Evolutionary conservation across 2,888 invertebrate species (phyloP).

Genomic region (Hirudinaria manillensis): DNA sequence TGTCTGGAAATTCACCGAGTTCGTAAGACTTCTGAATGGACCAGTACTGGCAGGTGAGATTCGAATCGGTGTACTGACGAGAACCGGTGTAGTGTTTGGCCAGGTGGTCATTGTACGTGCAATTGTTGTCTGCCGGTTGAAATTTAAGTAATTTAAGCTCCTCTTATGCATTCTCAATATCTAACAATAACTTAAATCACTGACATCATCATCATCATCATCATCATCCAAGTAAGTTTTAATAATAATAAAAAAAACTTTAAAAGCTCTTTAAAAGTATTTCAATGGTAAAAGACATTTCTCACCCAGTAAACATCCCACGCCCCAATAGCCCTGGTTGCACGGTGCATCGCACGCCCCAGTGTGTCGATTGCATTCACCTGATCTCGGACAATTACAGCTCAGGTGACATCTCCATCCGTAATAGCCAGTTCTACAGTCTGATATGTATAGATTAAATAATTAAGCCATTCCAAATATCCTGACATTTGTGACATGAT

Average conservation of each 20-base stretch:
- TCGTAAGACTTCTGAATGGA: slow-evolving; percentile 36
- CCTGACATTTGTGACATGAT: no score
- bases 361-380: slow-evolving; percentile 35
- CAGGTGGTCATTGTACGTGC: slow-evolving; percentile 38
- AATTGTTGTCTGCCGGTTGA: slow-evolving; percentile 34
- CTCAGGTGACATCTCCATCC: slow-evolving; percentile 40
- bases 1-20: slow-evolving; percentile 35
- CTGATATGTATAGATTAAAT: slow-evolving; percentile 31
- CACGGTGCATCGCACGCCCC: slow-evolving; percentile 37
- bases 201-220: no score
- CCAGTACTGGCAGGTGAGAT: slow-evolving; percentile 36
- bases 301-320: slow-evolving; percentile 39
- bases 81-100: slow-evolving; percentile 35
- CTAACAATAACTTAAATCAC: no score
- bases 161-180: no score
- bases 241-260: neutral
- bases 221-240: no score
- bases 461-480: neutral
- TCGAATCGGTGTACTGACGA: slow-evolving; percentile 29
- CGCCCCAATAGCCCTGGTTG: slow-evolving; percentile 35
- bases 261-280: neutral
- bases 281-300: neutral
- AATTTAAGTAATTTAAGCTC: neutral
- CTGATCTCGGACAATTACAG: slow-evolving; percentile 36
- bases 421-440: slow-evolving; percentile 37